Base-by-base conservation (phyloP, 2,888 invertebrate genomes). In the Lepidochitona cinerea region DNA sequence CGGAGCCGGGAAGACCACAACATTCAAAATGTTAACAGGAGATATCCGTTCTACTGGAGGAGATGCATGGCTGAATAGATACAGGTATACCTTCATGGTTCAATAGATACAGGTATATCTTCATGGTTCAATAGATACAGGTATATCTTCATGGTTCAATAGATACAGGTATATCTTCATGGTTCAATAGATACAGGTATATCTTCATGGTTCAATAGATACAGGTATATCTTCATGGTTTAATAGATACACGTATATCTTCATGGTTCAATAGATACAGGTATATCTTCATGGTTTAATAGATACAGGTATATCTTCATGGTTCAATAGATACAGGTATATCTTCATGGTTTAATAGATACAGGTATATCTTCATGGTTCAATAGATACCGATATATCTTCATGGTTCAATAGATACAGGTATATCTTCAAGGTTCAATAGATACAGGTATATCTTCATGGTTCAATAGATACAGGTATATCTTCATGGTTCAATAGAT, bases 11-110 rank as follows among this genome's bases (percentile, higher is more conserved):
- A 93, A 93, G 83, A 92, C 92, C 1, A 92, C 92, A 0, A 96
- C 97, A 0, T 97, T 97, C 89, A 95, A 91, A 91, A 93, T 93
- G 92, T 83, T 93, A 72, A 93, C 93, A 3, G 93, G 93, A 29
- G 92, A 93, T 78, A 81, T 91, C 14, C 73, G 77, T n/a, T 91
- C 92, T 1, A 92, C 92, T 5, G 81, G 86, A 32, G 93, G 93
- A 6, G 90, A 91, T 81, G 93, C 93, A 14, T 88, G 87, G 71
- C 90, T 93, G 33, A 90, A 91, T 79, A 91, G 91, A 32, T 84
- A 87, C 77, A 90, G 89, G 91, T 91, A 75, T 35, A 37, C 18
- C 14, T 66, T 12, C n/a, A 9, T 54, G 29, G 59, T 23, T 54
- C 9, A 41, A 41, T 41, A 41, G 41, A 41, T 41, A 41, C 41